Percentiles rank a stretch among this genome's conserved stretches.
These are phyloP conservation scores for Hydrolagus colliei DNA, from an alignment of 2,797 vertebrate genomes.

Conservation along the genomic window DNA sequence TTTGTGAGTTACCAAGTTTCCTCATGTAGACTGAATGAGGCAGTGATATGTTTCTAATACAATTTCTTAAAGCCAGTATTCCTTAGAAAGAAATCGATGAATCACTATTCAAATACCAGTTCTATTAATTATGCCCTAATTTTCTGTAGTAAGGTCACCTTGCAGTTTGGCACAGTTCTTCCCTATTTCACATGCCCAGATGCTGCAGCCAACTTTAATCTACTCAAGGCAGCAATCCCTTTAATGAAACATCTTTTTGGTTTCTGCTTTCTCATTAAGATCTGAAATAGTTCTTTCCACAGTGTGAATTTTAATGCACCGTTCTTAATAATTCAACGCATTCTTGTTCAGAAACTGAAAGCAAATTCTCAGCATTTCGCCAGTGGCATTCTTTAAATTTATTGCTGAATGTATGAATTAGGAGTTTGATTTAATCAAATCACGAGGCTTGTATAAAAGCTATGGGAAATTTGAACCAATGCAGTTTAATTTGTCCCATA, in stretches of 20 bases:
- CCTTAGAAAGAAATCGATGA: not conserved
- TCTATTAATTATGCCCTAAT: not conserved
- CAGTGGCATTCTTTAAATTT: not conserved
- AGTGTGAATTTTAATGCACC: slow-evolving; percentile 34
- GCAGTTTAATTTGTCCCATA: not conserved
- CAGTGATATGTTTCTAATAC: not conserved
- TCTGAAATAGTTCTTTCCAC: slow-evolving; percentile 33
- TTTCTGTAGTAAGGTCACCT: not conserved
- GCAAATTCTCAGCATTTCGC: not conserved
- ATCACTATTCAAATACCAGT: not conserved
- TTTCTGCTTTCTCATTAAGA: not conserved
- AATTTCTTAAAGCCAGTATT: not conserved
- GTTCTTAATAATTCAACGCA: slow-evolving; percentile 37
- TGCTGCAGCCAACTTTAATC: not conserved
- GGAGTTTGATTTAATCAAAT: not conserved
- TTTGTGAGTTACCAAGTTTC: too few relatives aligned
- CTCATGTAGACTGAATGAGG: too few relatives aligned
- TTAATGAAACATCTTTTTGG: not conserved
- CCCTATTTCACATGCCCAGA: not conserved
- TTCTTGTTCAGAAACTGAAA: slow-evolving; percentile 28
- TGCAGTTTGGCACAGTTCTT: not conserved
- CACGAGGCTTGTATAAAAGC: not conserved
- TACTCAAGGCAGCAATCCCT: not conserved
- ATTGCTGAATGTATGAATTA: not conserved
- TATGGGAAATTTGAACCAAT: too few relatives aligned